These are phyloP conservation scores for Chlorops oryzae DNA, from an alignment of 1,140 invertebrate species.

Conservation along the genomic window DNA sequence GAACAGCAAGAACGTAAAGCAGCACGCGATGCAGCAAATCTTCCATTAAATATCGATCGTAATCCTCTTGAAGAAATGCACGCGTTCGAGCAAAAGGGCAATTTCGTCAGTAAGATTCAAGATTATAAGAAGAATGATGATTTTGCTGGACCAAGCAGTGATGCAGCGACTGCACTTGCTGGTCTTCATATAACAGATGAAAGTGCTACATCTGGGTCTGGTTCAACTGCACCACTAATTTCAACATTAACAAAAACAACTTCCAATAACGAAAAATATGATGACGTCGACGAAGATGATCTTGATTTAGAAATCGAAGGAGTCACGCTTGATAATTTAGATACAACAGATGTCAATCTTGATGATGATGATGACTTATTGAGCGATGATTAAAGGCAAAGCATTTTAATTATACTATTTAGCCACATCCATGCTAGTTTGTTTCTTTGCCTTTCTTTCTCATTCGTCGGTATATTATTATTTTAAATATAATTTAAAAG, in stretches of 20 bases:
- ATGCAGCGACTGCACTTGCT: slow-evolving; percentile 11
- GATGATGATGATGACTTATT: slow-evolving; percentile 37
- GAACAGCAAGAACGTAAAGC: slow-evolving; percentile 50
- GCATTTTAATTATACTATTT: no score
- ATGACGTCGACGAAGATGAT: slow-evolving; percentile 51
- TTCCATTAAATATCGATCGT: slow-evolving; percentile 64
- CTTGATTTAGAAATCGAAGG: slow-evolving; percentile 58
- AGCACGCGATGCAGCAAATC: slow-evolving; percentile 51
- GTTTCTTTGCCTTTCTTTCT: no score
- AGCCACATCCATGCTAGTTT: no score
- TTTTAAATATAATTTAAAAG: no score
- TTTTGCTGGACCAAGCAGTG: slow-evolving; percentile 12
- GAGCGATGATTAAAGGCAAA: slow-evolving; percentile 45
- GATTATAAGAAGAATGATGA: slow-evolving; percentile 24
- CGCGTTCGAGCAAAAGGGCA: slow-evolving; percentile 23
- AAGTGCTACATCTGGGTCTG: slow-evolving; percentile 14
- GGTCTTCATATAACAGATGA: slow-evolving; percentile 10
- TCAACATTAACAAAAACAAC: slow-evolving; percentile 31
- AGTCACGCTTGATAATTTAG: slow-evolving; percentile 59
- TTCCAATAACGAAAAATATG: slow-evolving; percentile 5
- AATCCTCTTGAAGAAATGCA: slow-evolving; percentile 68
- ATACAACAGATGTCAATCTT: slow-evolving; percentile 52
- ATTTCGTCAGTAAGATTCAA: slow-evolving; percentile 18
- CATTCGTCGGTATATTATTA: no score
- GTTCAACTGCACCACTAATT: slow-evolving; percentile 25